phyloP scores from a whole-genome alignment of 2,888 invertebrate genomes.

The Philhelius pedissequus region DNA sequence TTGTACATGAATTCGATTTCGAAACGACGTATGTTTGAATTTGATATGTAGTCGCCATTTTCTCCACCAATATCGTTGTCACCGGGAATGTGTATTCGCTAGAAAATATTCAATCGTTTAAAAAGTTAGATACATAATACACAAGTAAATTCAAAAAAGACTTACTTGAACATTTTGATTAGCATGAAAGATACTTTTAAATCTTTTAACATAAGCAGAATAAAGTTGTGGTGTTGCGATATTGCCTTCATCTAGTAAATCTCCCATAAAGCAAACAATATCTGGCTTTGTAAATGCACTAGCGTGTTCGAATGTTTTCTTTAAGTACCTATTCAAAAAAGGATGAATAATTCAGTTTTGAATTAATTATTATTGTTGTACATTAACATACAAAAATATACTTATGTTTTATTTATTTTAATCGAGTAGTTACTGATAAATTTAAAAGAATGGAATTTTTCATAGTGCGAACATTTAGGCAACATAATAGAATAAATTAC shows the following conservation, averaged over 20 bases:
- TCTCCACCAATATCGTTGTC: conserved; percentile 99
- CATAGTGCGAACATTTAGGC: too few species aligned
- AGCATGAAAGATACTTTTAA: conserved; percentile 82
- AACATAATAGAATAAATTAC: too few species aligned
- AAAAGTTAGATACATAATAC: not conserved
- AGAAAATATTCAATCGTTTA: conserved; percentile 69
- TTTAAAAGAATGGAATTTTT: too few species aligned
- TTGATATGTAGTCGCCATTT: conserved; percentile 84
- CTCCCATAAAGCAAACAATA: conserved; percentile 93
- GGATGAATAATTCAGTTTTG: too few species aligned
- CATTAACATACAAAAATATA: too few species aligned
- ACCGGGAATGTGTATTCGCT: conserved; percentile 94
- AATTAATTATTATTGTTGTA: too few species aligned
- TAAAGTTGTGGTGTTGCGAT: conserved; percentile 86
- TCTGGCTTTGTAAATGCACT: conserved; percentile 87
- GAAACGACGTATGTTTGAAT: conserved; percentile 86
- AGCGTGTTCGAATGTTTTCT: conserved; percentile 88
- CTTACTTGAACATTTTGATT: conserved; percentile 74
- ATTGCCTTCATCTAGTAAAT: conserved; percentile 96
- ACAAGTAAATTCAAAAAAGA: not conserved
- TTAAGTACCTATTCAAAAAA: conserved; percentile 82
- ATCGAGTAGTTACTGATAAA: too few species aligned
- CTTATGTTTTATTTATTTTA: too few species aligned
- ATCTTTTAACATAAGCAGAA: conserved; percentile 86
- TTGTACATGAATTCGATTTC: conserved; percentile 87